These are phyloP conservation scores for Florisuga fusca DNA, from an alignment of 2,797 vertebrate species.

Conservation along the genomic window DNA sequence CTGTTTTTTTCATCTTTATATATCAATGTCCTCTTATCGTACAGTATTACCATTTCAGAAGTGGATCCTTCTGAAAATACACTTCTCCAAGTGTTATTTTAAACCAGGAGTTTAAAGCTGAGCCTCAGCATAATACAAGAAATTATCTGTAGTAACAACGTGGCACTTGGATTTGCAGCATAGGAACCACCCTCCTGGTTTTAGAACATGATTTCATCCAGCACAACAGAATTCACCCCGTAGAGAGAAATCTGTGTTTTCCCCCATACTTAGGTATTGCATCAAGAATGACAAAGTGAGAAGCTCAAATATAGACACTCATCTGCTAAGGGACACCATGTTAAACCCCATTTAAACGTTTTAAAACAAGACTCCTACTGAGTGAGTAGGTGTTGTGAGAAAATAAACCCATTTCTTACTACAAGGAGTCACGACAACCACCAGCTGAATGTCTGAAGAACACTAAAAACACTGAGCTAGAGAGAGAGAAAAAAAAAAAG, in stretches of 20 bases:
- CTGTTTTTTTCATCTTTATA: neutral
- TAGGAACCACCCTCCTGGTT: neutral
- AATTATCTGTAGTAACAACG: neutral
- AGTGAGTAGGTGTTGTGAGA: slow-evolving; percentile 17
- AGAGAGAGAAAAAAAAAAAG: neutral
- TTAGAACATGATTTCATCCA: neutral
- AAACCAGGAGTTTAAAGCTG: neutral
- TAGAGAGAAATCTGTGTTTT: neutral
- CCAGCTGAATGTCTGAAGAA: slow-evolving; percentile 35
- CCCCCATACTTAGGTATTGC: neutral
- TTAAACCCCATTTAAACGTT: neutral
- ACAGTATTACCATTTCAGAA: neutral
- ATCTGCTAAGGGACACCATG: neutral
- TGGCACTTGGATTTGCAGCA: neutral
- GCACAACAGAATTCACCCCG: neutral
- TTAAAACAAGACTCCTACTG: slow-evolving; percentile 43
- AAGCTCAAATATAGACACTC: neutral
- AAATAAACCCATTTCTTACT: neutral
- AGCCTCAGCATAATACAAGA: neutral
- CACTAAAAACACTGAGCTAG: neutral
- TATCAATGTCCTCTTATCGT: neutral
- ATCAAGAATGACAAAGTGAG: neutral
- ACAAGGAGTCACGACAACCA: slow-evolving; percentile 46
- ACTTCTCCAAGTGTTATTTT: neutral
- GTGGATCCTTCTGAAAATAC: neutral